Evolutionary conservation across 2,888 invertebrate genomes (phyloP).

Genomic region (Drosophila mulleri): DNA sequence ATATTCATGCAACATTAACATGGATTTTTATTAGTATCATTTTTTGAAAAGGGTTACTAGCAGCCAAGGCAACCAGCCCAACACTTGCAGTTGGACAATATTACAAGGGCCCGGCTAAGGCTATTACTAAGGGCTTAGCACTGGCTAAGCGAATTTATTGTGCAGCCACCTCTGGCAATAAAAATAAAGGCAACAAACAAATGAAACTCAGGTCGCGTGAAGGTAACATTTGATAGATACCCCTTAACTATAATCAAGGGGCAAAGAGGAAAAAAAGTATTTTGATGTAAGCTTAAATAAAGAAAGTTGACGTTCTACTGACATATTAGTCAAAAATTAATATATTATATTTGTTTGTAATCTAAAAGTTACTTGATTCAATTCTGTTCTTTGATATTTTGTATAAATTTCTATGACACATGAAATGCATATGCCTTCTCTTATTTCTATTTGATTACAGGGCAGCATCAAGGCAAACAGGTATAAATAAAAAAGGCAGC

Average conservation of each 20-base stretch:
- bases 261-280: background rate
- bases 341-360: too few species aligned
- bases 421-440: background rate
- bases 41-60: constrained; percentile 77
- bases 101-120: constrained; percentile 22
- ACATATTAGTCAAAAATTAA: background rate
- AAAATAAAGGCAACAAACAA: constrained; percentile 29
- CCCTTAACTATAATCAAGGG: background rate
- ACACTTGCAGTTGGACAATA: constrained; percentile 31
- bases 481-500: constrained; percentile 66
- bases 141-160: constrained; percentile 67
- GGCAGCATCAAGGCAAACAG: constrained; percentile 56
- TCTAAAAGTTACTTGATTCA: too few species aligned
- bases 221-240: background rate
- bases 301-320: background rate
- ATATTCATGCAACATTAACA: constrained; percentile 81
- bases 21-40: constrained; percentile 81
- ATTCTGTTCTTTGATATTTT: too few species aligned
- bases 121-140: constrained; percentile 59
- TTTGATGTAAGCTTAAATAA: background rate
- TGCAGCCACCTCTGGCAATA: constrained; percentile 51
- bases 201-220: background rate
- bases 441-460: background rate
- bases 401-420: too few species aligned
- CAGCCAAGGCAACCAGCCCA: background rate